Conservation (phyloP, 2,888 invertebrate genomes). For the Caenorhabditis afra region DNA sequence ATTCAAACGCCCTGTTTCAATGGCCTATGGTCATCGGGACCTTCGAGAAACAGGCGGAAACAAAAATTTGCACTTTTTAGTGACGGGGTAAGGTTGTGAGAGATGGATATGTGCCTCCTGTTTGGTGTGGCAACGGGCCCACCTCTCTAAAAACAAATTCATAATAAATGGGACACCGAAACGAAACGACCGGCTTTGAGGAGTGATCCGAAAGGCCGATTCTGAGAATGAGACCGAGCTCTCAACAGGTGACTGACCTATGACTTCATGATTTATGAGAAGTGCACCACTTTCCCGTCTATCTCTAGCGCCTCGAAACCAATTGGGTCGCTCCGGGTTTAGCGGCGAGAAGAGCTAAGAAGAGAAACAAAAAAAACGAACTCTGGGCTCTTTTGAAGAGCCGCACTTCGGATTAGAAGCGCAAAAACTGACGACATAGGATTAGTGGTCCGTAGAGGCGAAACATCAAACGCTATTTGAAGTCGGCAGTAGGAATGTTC, state of each 20-base stretch:
- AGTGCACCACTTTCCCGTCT: conserved; percentile 15
- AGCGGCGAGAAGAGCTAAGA: neutral
- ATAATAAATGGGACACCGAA: conserved; percentile 40
- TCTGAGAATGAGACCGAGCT: conserved; percentile 18
- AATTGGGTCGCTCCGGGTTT: neutral
- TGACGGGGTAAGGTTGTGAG: conserved; percentile 4
- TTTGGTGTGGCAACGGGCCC: neutral
- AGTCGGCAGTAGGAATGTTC: neutral
- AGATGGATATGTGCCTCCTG: neutral
- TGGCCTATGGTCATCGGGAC: conserved; percentile 11
- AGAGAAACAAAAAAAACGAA: neutral
- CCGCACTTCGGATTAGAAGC: conserved; percentile 14
- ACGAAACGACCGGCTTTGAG: neutral
- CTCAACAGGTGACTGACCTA: neutral
- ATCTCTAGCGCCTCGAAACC: conserved; percentile 1
- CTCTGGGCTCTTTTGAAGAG: conserved; percentile 10
- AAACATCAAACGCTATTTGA: neutral
- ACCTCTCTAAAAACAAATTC: conserved; percentile 39
- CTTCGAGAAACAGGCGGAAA: neutral
- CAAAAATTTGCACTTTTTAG: conserved; percentile 12
- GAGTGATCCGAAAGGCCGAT: neutral
- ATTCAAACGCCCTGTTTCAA: neutral
- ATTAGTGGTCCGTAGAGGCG: neutral
- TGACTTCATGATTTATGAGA: conserved; percentile 33
- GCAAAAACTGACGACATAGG: neutral